phyloP scores from a whole-genome alignment of 2,797 vertebrate species.

The Astyanax mexicanus region DNA sequence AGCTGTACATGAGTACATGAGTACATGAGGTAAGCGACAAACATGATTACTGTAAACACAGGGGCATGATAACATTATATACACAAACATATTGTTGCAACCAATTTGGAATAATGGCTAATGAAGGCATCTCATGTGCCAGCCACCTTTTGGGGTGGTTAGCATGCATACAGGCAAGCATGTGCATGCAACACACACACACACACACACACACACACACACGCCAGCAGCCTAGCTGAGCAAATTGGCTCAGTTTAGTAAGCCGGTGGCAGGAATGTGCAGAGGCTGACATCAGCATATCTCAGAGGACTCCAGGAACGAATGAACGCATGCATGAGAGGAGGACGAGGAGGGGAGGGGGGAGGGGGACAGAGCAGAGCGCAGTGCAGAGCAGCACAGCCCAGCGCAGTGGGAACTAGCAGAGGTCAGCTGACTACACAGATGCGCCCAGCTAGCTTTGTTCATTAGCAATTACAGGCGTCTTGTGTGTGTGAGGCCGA shows the following conservation, averaged over 20 bases:
- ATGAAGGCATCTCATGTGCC: not conserved
- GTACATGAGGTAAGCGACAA: slow-evolving; percentile 7
- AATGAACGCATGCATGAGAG: no score
- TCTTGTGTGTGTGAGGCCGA: not conserved
- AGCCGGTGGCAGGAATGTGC: slow-evolving; percentile 40
- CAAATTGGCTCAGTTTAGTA: slow-evolving; percentile 48
- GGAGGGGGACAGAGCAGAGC: not conserved
- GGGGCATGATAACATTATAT: not conserved
- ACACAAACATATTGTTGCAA: slow-evolving; percentile 7
- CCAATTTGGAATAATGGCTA: not conserved
- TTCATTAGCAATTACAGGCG: slow-evolving; percentile 1
- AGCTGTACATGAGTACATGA: no score
- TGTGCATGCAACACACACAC: no score
- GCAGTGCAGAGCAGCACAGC: slow-evolving; percentile 31
- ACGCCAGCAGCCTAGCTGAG: slow-evolving; percentile 20
- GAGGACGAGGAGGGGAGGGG: not conserved
- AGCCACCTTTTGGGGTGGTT: slow-evolving; percentile 16
- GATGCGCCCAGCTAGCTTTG: slow-evolving; percentile 31
- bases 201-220: no score
- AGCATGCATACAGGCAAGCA: not conserved
- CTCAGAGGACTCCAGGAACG: slow-evolving; percentile 46
- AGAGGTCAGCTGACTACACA: slow-evolving; percentile 58
- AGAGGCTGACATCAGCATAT: slow-evolving; percentile 60
- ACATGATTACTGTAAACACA: slow-evolving; percentile 28
- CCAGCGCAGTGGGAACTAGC: slow-evolving; percentile 37